These are phyloP conservation scores for Nemotelus pantherinus DNA, from an alignment of 2,888 invertebrate species.

Conservation along the genomic window DNA sequence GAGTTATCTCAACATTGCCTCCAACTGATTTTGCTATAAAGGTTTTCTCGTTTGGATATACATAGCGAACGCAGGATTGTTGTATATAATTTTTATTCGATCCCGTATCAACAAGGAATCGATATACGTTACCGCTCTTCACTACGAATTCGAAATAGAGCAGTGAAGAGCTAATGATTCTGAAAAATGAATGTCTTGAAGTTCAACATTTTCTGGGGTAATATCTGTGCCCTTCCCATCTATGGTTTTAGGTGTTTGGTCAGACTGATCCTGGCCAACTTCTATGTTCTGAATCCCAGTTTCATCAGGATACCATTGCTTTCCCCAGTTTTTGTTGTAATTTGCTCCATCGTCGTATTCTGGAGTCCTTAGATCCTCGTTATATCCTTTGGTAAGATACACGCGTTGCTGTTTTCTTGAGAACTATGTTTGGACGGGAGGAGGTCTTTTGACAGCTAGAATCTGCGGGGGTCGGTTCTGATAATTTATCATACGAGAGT, in stretches of 20 bases:
- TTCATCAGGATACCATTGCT: no score
- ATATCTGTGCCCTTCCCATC: no score
- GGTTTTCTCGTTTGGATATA: constrained; percentile 9
- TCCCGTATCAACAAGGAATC: constrained; percentile 18
- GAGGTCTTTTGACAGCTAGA: neutral
- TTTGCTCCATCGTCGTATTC: neutral
- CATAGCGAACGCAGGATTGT: neutral
- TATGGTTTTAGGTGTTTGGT: no score
- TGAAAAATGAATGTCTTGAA: constrained; percentile 24
- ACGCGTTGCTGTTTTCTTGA: neutral
- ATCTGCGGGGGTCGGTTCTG: neutral
- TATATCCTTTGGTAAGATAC: neutral
- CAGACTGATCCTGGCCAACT: no score
- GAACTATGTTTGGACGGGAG: neutral
- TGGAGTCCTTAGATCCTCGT: neutral
- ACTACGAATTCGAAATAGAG: constrained; percentile 7
- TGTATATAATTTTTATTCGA: constrained; percentile 30
- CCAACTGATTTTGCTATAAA: constrained; percentile 1
- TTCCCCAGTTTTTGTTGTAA: neutral
- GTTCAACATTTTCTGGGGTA: no score
- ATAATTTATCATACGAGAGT: neutral
- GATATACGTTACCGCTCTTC: constrained; percentile 25
- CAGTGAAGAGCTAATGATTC: constrained; percentile 26
- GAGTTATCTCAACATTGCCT: constrained; percentile 45
- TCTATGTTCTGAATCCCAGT: no score